Evolutionary conservation across 2,113 vertebrate genomes (phyloP).

Genomic region (Ranitomeya imitator): DNA sequence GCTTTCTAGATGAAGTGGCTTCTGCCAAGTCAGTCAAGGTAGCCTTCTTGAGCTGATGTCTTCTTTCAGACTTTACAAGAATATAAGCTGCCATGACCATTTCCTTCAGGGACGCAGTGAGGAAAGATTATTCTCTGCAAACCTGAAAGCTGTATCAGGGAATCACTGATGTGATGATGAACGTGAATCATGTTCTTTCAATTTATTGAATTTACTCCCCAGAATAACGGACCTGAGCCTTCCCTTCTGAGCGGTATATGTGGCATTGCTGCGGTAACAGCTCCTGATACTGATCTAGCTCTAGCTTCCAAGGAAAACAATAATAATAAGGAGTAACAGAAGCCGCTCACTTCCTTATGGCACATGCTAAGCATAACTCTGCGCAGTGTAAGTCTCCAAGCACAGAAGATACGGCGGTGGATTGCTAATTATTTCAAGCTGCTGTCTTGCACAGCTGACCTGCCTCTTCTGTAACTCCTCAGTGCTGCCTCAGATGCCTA

Average conservation of each 20-base stretch:
- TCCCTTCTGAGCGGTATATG: background rate
- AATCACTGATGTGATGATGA: too few species aligned
- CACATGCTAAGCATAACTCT: background rate
- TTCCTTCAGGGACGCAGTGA: too few species aligned
- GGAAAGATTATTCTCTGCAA: too few species aligned
- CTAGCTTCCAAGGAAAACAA: constrained; percentile 1
- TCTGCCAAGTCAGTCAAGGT: too few species aligned
- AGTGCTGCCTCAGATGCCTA: background rate
- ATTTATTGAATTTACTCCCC: too few species aligned
- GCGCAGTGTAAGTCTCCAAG: background rate
- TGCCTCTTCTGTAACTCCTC: background rate
- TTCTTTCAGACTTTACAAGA: too few species aligned
- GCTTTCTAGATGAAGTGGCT: too few species aligned
- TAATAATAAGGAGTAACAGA: constrained; percentile 15
- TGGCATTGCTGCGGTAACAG: background rate
- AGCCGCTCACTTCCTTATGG: background rate
- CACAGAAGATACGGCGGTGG: background rate
- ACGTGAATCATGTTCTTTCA: background rate
- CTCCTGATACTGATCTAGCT: background rate
- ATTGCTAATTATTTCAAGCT: constrained; percentile 20
- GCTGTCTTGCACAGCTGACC: constrained; percentile 9
- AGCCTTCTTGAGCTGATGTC: too few species aligned
- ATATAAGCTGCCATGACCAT: too few species aligned
- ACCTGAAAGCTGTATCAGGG: too few species aligned
- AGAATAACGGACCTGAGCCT: background rate